phyloP scores from a whole-genome alignment of 2,113 vertebrate species.

The Pseudorhombus dupliciocellatus region DNA sequence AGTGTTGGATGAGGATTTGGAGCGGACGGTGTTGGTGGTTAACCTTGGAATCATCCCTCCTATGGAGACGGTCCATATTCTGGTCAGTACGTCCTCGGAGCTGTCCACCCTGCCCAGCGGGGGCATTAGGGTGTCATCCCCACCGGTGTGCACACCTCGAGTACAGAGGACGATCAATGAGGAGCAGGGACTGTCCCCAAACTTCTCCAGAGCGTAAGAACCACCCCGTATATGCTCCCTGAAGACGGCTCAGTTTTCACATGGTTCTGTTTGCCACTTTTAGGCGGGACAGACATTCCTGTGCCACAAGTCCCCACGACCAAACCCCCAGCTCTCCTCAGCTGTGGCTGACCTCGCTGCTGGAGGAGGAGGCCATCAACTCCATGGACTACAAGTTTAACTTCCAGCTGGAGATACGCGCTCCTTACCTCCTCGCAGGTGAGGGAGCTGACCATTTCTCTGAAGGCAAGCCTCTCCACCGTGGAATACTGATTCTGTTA shows the following conservation, averaged over 20 bases:
- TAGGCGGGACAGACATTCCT: slow-evolving; percentile 72
- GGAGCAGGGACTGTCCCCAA: slow-evolving; percentile 76
- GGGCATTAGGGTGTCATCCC: slow-evolving; percentile 87
- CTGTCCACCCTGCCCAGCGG: slow-evolving; percentile 89
- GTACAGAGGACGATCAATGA: slow-evolving; percentile 86
- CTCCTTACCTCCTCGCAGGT: slow-evolving; percentile 93
- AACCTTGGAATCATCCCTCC: slow-evolving; percentile 90
- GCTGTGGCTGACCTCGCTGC: slow-evolving; percentile 83
- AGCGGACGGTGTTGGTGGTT: slow-evolving; percentile 89
- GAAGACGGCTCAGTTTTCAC: too few relatives aligned
- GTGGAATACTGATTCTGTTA: too few relatives aligned
- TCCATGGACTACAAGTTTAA: slow-evolving; percentile 93
- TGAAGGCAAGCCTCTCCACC: neutral
- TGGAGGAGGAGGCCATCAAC: slow-evolving; percentile 88
- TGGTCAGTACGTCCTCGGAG: slow-evolving; percentile 95
- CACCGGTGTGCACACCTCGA: slow-evolving; percentile 86
- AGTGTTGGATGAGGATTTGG: slow-evolving; percentile 91
- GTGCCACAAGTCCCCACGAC: slow-evolving; percentile 63
- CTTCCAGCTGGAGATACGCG: slow-evolving; percentile 94
- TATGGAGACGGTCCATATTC: slow-evolving; percentile 88
- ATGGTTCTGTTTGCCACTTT: slow-evolving; percentile 10
- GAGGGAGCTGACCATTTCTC: slow-evolving; percentile 14
- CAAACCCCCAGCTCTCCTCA: slow-evolving; percentile 68
- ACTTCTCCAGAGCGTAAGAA: slow-evolving; percentile 83
- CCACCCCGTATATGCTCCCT: slow-evolving; percentile 3